These are phyloP conservation scores for Drosophila busckii DNA, from an alignment of 1,140 invertebrate genomes.

Conservation along the genomic window DNA sequence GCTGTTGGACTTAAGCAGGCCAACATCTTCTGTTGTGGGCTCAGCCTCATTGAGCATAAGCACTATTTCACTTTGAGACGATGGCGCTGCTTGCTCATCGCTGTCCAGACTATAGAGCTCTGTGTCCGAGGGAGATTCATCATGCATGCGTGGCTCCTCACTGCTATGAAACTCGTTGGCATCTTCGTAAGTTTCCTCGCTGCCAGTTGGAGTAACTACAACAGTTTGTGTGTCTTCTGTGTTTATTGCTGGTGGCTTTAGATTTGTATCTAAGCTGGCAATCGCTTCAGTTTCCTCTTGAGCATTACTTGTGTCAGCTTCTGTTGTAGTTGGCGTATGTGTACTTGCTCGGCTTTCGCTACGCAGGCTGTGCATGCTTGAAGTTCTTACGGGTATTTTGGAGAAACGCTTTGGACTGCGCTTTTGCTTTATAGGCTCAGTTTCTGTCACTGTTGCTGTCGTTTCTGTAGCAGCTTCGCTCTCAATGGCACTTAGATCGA, in stretches of 20 bases:
- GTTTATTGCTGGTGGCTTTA: background rate
- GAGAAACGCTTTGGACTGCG: constrained; percentile 44
- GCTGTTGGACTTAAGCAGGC: constrained; percentile 35
- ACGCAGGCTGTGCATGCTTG: constrained; percentile 43
- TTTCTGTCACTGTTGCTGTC: background rate
- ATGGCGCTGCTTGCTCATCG: constrained; percentile 32
- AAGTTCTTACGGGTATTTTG: constrained; percentile 60
- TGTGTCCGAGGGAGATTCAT: constrained; percentile 52
- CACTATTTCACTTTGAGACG: constrained; percentile 38
- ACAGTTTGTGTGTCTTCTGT: background rate
- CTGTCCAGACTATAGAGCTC: constrained; percentile 63
- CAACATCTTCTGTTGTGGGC: background rate
- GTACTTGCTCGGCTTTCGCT: constrained; percentile 42
- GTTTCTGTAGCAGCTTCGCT: background rate
- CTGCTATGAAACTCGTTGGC: constrained; percentile 48
- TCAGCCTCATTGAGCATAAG: constrained; percentile 16
- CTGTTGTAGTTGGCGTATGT: constrained; percentile 11
- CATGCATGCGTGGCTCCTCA: constrained; percentile 18
- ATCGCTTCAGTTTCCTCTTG: background rate
- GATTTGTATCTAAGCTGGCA: background rate
- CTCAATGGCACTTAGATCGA: no score
- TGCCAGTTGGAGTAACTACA: constrained; percentile 14
- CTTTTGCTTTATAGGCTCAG: background rate
- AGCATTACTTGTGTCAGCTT: background rate
- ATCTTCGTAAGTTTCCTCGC: constrained; percentile 63